Percentiles rank a stretch among this genome's conserved stretches.
Evolutionary conservation across 2,797 vertebrate species (phyloP).

Genomic region (Brotula barbata): DNA sequence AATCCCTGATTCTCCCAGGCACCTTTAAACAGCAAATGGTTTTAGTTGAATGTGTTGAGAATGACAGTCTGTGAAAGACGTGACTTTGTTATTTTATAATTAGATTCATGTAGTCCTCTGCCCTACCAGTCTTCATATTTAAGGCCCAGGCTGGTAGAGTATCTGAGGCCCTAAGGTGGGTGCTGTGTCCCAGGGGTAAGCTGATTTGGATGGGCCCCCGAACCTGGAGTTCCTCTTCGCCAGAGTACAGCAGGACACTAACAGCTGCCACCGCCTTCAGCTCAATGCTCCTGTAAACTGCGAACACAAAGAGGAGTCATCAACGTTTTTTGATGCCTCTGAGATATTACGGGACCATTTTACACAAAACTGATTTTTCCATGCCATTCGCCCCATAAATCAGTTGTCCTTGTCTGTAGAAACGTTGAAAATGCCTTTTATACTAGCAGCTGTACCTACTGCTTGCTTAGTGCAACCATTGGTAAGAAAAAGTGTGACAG

Average conservation of each 20-base stretch:
- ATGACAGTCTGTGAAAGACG: too few relatives aligned
- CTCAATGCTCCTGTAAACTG: constrained; percentile 84
- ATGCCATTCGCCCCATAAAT: too few relatives aligned
- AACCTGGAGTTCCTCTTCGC: constrained; percentile 83
- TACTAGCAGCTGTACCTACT: too few relatives aligned
- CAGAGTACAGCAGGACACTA: constrained; percentile 82
- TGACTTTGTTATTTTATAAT: neutral
- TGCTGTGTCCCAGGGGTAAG: constrained; percentile 81
- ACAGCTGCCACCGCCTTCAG: constrained; percentile 85
- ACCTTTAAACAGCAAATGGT: constrained; percentile 69
- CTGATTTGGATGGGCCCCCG: constrained; percentile 88
- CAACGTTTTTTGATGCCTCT: too few relatives aligned
- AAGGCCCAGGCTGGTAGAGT: constrained; percentile 90
- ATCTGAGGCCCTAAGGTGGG: constrained; percentile 76
- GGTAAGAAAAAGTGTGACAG: too few relatives aligned
- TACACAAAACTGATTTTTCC: too few relatives aligned
- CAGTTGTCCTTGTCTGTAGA: too few relatives aligned
- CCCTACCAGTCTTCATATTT: constrained; percentile 84
- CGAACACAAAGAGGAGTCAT: neutral
- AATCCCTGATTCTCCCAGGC: constrained; percentile 89
- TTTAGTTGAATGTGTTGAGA: neutral
- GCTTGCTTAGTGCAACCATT: too few relatives aligned
- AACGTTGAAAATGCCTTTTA: too few relatives aligned
- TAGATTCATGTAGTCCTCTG: neutral
- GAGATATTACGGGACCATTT: too few relatives aligned